phyloP scores from a whole-genome alignment of 2,113 vertebrate species.

The Brienomyrus longianalis region DNA sequence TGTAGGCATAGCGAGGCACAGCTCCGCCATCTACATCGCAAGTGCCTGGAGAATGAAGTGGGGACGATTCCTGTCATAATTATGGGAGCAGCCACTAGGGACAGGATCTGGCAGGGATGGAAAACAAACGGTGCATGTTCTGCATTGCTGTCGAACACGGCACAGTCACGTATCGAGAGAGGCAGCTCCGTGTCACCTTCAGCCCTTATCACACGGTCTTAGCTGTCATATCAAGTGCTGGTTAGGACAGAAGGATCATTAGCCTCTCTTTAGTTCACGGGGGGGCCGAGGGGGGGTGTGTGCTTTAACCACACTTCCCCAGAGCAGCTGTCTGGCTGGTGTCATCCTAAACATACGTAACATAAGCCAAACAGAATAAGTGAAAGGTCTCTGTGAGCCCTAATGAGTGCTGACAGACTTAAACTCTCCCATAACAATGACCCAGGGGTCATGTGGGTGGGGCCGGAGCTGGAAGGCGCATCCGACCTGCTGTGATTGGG shows the following conservation, averaged over 20 bases:
- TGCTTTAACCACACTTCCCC: neutral
- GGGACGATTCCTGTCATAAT: neutral
- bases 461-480: neutral
- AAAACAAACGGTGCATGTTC: neutral
- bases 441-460: neutral
- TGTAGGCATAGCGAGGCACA: neutral
- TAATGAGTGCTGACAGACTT: neutral
- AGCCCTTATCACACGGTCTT: neutral
- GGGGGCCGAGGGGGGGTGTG: neutral
- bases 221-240: neutral
- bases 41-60: neutral
- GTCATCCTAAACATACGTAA: neutral
- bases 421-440: neutral
- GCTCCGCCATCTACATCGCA: neutral
- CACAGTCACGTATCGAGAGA: neutral
- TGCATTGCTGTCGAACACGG: neutral
- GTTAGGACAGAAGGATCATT: neutral
- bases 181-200: neutral
- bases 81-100: neutral
- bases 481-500: neutral
- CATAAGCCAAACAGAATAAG: slow-evolving; percentile 10
- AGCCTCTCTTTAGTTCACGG: neutral
- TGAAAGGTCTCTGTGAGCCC: neutral
- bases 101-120: neutral
- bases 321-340: neutral